Percentiles rank a stretch among this genome's conserved stretches.
Conservation (phyloP, 2,888 invertebrate genomes). For the Antheraea yamamai region DNA sequence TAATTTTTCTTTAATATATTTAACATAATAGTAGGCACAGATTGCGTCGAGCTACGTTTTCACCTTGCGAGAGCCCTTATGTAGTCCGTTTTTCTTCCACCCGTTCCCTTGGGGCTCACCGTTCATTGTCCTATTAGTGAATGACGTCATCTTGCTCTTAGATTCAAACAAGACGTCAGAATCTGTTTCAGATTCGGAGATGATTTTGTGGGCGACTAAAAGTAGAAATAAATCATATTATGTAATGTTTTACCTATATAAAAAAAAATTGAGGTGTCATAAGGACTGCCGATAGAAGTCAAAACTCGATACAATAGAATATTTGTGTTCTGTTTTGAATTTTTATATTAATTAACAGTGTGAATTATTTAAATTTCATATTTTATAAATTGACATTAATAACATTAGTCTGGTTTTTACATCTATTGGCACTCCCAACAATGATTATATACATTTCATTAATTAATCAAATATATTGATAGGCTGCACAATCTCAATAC, state of each 20-base stretch:
- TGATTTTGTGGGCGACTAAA: conserved; percentile 83
- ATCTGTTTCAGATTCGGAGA: conserved; percentile 91
- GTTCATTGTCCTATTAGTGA: conserved; percentile 61
- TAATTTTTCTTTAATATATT: conserved; percentile 13
- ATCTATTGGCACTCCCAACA: no score
- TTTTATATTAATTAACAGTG: no score
- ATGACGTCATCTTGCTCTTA: conserved; percentile 81
- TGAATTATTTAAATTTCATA: no score
- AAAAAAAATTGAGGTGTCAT: background rate
- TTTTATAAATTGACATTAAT: no score
- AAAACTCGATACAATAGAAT: no score
- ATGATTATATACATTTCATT: no score
- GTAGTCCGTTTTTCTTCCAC: conserved; percentile 82
- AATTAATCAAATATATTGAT: no score
- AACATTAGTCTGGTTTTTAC: no score
- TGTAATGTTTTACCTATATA: background rate
- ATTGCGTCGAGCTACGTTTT: conserved; percentile 66
- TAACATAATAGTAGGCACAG: conserved; percentile 20
- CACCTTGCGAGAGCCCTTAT: conserved; percentile 64
- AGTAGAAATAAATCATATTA: background rate
- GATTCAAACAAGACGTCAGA: conserved; percentile 93
- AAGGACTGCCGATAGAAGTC: no score
- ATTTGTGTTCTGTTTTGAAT: no score
- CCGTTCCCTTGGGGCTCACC: conserved; percentile 77
- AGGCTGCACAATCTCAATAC: no score